Conservation (phyloP, 2,113 vertebrate species). For the Neolamprologus toae region DNA sequence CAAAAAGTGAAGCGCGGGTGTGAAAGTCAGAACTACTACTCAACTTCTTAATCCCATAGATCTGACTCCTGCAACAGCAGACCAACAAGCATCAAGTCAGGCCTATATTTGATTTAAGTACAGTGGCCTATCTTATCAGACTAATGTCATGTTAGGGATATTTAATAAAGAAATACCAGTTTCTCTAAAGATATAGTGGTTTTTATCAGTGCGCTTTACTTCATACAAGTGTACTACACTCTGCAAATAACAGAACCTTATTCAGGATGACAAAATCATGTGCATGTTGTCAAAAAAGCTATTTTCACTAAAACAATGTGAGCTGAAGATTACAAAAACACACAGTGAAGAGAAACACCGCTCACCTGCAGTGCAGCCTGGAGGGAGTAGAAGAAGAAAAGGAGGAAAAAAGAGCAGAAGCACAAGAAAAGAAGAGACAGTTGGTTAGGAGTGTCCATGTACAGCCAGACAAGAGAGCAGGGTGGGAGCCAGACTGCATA, state of each 20-base stretch:
- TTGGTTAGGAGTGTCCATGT: conserved; percentile 23
- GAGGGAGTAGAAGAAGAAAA: conserved; percentile 34
- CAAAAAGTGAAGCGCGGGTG: neutral
- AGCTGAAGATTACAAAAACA: neutral
- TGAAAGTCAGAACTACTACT: neutral
- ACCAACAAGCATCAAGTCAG: neutral
- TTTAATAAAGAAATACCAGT: neutral
- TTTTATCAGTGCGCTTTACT: neutral
- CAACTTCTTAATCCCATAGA: neutral
- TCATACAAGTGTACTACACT: neutral
- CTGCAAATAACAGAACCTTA: neutral
- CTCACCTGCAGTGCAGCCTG: conserved; percentile 91
- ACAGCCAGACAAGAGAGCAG: neutral
- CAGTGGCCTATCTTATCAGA: neutral
- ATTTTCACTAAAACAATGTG: neutral
- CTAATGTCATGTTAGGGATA: neutral
- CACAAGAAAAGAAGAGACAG: conserved; percentile 41
- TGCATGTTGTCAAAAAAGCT: neutral
- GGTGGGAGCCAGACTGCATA: neutral
- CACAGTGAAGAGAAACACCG: conserved; percentile 15
- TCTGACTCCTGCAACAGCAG: neutral
- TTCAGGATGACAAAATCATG: neutral
- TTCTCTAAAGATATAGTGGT: rapidly evolving
- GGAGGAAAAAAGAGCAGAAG: neutral
- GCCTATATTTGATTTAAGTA: rapidly evolving